Evolutionary conservation across 2,113 vertebrate genomes (phyloP).

Genomic region (Laticauda colubrina): DNA sequence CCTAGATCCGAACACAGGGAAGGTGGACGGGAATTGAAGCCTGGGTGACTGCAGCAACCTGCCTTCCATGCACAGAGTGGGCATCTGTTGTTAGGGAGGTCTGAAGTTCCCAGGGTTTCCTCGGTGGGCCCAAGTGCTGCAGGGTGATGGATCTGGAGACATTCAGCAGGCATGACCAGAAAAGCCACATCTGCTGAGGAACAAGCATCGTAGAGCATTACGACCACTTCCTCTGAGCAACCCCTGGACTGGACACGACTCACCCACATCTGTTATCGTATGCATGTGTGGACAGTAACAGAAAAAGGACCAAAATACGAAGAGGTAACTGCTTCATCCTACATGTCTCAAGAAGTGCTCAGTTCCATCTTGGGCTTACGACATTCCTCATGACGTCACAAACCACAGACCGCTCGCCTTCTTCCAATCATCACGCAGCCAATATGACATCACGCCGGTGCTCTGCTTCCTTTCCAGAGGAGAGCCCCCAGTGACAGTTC

Average conservation of each 20-base stretch:
- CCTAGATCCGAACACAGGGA: no score
- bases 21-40: not conserved
- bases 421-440: not conserved
- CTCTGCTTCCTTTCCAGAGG: not conserved
- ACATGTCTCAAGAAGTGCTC: not conserved
- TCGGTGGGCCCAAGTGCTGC: not conserved
- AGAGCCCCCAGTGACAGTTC: not conserved
- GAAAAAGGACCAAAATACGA: not conserved
- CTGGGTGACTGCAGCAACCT: not conserved
- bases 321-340: slow-evolving; percentile 6
- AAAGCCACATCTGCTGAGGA: not conserved
- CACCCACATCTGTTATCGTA: not conserved
- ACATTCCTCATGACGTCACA: not conserved
- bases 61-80: not conserved
- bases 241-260: not conserved
- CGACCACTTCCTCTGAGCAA: not conserved
- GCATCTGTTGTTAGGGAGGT: not conserved
- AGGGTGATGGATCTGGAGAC: not conserved
- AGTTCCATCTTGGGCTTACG: not conserved
- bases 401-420: not conserved
- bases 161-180: not conserved
- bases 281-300: not conserved
- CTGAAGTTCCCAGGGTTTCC: not conserved
- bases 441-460: slow-evolving; percentile 2
- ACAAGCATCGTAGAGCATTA: no score